These are phyloP conservation scores for Antheraea yamamai DNA, from an alignment of 2,888 invertebrate species.

Conservation along the genomic window DNA sequence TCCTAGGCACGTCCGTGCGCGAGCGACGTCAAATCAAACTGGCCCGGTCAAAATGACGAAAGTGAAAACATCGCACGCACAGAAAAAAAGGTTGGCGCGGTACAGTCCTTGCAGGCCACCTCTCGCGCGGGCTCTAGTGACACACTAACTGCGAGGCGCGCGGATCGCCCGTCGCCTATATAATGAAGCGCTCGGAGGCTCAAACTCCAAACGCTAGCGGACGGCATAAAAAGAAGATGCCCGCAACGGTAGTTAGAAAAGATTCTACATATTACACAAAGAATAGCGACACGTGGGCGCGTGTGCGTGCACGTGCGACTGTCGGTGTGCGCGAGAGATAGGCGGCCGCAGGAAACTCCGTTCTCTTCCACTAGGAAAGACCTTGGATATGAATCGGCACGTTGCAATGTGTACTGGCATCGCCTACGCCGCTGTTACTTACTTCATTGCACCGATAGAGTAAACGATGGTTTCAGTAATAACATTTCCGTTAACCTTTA, in stretches of 20 bases:
- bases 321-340: constrained; percentile 78
- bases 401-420: constrained; percentile 80
- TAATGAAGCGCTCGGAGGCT: constrained; percentile 75
- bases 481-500: constrained; percentile 36
- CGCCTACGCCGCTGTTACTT: constrained; percentile 78
- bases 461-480: constrained; percentile 62
- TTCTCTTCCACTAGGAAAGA: constrained; percentile 83
- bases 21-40: constrained; percentile 80
- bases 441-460: constrained; percentile 67
- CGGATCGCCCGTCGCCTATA: constrained; percentile 78
- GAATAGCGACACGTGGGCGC: constrained; percentile 74
- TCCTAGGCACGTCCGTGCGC: constrained; percentile 80
- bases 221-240: constrained; percentile 79
- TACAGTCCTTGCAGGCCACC: constrained; percentile 80
- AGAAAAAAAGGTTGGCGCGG: constrained; percentile 79
- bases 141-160: constrained; percentile 79
- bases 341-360: constrained; percentile 82
- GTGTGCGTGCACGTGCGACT: constrained; percentile 74
- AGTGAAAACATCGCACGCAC: constrained; percentile 82
- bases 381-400: constrained; percentile 81
- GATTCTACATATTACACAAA: constrained; percentile 77
- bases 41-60: constrained; percentile 82
- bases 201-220: constrained; percentile 72
- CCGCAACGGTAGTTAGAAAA: constrained; percentile 77
- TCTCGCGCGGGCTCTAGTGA: constrained; percentile 80